phyloP scores from a whole-genome alignment of 2,113 vertebrate species.

The Chaetorhynchus papuensis region DNA sequence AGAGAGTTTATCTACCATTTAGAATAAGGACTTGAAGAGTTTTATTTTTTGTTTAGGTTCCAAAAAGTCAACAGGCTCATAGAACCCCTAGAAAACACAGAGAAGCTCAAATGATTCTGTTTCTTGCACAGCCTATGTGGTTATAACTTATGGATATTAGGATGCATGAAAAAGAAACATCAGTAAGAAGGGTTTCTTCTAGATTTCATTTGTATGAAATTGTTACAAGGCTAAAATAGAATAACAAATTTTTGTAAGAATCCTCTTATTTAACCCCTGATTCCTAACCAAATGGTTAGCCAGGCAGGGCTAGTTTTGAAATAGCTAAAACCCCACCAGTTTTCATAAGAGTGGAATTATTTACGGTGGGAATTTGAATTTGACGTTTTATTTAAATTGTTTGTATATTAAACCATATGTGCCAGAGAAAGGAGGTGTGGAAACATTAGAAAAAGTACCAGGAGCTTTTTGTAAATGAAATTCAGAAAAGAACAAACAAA shows the following conservation, averaged over 20 bases:
- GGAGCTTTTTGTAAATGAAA: conserved; percentile 47
- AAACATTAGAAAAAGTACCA: conserved; percentile 25
- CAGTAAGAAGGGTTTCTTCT: background rate
- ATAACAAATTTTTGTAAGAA: background rate
- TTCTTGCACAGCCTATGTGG: background rate
- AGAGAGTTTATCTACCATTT: background rate
- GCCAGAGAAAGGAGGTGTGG: conserved; percentile 47
- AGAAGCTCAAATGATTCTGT: conserved; percentile 5
- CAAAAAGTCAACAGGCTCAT: background rate
- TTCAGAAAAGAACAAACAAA: background rate
- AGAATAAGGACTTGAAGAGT: conserved; percentile 40
- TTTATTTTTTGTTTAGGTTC: conserved; percentile 40
- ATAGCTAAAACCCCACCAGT: background rate
- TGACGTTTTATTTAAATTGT: conserved; percentile 55
- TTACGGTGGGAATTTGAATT: conserved; percentile 42
- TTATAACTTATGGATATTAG: background rate
- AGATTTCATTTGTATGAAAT: conserved; percentile 15
- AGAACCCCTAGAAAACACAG: conserved; percentile 21
- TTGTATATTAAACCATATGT: conserved; percentile 49
- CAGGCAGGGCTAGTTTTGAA: conserved; percentile 12
- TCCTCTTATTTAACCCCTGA: background rate
- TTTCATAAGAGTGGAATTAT: conserved; percentile 35
- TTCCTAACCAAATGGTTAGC: conserved; percentile 34
- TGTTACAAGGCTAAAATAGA: conserved; percentile 16
- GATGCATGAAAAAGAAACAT: background rate